phyloP scores from a whole-genome alignment of 2,113 vertebrate genomes.

The Cephalopterus ornatus region DNA sequence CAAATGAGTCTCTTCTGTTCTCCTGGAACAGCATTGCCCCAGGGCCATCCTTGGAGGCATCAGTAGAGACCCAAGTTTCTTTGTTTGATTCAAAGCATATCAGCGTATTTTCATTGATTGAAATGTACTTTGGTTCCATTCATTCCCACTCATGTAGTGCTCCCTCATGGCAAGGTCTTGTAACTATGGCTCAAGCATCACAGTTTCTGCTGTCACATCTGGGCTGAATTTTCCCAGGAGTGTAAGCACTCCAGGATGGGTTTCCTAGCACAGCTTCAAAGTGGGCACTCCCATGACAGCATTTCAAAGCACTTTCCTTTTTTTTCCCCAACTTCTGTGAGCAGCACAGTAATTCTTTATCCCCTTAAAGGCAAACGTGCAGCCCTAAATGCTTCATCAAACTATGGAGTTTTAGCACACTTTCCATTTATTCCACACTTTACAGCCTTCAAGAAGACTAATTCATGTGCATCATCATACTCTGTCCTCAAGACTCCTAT shows the following conservation, averaged over 20 bases:
- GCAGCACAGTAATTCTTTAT: neutral
- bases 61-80: conserved; percentile 29
- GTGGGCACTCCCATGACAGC: neutral
- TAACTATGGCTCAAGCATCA: neutral
- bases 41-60: conserved; percentile 40
- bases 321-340: neutral
- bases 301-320: conserved; percentile 14
- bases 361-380: neutral
- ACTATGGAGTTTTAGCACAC: neutral
- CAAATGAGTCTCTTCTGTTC: neutral
- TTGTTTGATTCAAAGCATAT: conserved; percentile 49
- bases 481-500: neutral
- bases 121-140: conserved; percentile 43
- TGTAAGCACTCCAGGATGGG: neutral
- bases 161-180: conserved; percentile 39
- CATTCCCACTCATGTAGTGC: conserved; percentile 9
- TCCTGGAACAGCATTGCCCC: conserved; percentile 30
- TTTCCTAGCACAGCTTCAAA: conserved; percentile 46
- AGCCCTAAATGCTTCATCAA: neutral
- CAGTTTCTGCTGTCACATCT: conserved; percentile 36
- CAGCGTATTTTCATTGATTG: conserved; percentile 29
- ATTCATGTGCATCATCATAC: neutral
- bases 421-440: neutral
- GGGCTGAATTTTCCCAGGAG: conserved; percentile 30
- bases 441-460: neutral